Conservation (phyloP, 2,888 invertebrate species). For the Villa cingulata region DNA sequence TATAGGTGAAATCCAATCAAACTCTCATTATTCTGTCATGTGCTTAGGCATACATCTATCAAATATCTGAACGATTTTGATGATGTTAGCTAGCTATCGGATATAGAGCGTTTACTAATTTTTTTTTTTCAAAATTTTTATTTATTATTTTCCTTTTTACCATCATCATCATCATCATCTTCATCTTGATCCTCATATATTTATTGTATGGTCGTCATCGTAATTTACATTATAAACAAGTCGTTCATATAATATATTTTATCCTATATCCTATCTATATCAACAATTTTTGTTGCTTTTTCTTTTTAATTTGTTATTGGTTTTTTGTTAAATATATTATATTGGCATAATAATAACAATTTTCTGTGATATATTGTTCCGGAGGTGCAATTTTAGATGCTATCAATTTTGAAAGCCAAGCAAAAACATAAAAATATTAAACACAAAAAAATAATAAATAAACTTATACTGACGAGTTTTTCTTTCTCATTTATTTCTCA, state of each 20-base stretch:
- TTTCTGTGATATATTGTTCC: conserved; percentile 13
- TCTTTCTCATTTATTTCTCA: too few relatives aligned
- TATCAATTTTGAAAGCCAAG: too few relatives aligned
- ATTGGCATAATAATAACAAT: conserved; percentile 9
- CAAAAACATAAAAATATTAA: too few relatives aligned
- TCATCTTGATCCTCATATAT: background rate
- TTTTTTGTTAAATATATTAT: too few relatives aligned
- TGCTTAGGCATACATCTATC: conserved; percentile 19
- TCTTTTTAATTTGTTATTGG: too few relatives aligned
- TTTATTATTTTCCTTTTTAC: background rate
- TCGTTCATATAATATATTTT: too few relatives aligned
- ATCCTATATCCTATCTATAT: too few relatives aligned
- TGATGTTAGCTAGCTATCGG: conserved; percentile 1
- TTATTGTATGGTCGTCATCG: background rate
- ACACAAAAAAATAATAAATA: too few relatives aligned
- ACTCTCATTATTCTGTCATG: conserved; percentile 21
- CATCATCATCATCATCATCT: background rate
- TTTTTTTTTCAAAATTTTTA: background rate
- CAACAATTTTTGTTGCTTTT: too few relatives aligned
- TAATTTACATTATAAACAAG: too few relatives aligned
- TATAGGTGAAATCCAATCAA: conserved; percentile 18
- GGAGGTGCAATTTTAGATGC: conserved; percentile 10
- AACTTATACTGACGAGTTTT: too few relatives aligned
- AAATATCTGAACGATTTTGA: conserved; percentile 12
- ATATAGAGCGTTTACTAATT: background rate